A percentile compares a stretch with the other conserved stretches of the same genome.
phyloP scores from a whole-genome alignment of 2,888 invertebrate genomes.

The Zaprionus bogoriensis region DNA sequence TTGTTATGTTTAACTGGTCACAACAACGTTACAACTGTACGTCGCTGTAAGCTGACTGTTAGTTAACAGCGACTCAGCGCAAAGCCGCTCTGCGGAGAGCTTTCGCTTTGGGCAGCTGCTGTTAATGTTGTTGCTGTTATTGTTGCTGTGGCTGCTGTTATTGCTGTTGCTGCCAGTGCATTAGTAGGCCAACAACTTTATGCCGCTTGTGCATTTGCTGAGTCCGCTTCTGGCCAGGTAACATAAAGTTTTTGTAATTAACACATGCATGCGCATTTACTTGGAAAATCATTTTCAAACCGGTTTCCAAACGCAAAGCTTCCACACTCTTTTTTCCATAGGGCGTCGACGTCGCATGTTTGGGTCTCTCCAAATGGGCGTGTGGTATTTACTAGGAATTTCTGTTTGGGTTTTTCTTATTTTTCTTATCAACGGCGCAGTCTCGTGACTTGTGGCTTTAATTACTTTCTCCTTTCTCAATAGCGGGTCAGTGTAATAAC shows the following conservation, averaged over 20 bases:
- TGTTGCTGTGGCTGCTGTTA: too few relatives aligned
- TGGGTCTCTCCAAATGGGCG: conserved; percentile 33
- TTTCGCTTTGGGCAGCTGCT: conserved; percentile 12
- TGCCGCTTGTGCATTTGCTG: conserved; percentile 51
- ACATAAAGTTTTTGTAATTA: conserved; percentile 53
- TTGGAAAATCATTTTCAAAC: conserved; percentile 61
- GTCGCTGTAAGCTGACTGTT: conserved; percentile 33
- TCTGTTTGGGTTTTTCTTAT: conserved; percentile 24
- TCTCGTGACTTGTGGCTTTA: conserved; percentile 63
- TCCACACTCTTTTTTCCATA: conserved; percentile 26
- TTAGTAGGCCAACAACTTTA: conserved; percentile 73
- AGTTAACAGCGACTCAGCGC: conserved; percentile 35
- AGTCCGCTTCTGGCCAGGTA: conserved; percentile 44
- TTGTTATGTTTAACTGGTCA: conserved; percentile 5
- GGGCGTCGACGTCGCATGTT: conserved; percentile 49
- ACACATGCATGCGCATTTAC: conserved; percentile 53
- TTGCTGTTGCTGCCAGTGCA: conserved; percentile 38
- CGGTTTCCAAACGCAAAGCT: conserved; percentile 50
- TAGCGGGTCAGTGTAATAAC: conserved; percentile 34
- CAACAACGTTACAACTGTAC: conserved; percentile 48
- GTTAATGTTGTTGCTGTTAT: too few relatives aligned
- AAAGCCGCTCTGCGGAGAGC: conserved; percentile 36
- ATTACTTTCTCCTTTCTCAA: conserved; percentile 71
- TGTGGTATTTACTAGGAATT: conserved; percentile 31
- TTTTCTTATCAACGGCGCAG: conserved; percentile 30